Conservation (phyloP, 2,113 vertebrate genomes). For the Entomyzon cyanotis region DNA sequence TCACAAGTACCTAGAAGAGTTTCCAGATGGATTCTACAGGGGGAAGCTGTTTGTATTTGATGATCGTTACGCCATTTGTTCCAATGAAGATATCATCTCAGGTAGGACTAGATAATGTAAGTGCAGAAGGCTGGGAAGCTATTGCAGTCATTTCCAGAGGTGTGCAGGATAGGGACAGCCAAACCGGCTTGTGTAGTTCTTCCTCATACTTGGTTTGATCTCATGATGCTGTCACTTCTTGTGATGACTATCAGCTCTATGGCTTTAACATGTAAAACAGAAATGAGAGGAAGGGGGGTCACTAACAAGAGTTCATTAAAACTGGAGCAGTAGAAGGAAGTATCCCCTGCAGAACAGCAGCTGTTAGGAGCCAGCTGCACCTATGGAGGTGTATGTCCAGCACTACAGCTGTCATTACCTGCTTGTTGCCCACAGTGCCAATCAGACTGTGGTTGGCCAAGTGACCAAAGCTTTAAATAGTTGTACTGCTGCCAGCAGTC, state of each 20-base stretch:
- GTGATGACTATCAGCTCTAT: background rate
- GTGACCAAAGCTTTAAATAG: background rate
- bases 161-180: background rate
- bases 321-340: background rate
- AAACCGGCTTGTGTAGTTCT: background rate
- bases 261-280: background rate
- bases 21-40: constrained; percentile 92
- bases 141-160: background rate
- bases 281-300: background rate
- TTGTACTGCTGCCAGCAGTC: background rate
- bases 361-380: background rate
- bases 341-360: background rate
- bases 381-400: background rate
- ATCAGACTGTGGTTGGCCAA: background rate
- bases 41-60: constrained; percentile 98
- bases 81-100: constrained; percentile 86
- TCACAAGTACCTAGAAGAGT: constrained; percentile 94
- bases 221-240: background rate
- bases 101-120: constrained; percentile 71
- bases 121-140: background rate
- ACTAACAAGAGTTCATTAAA: background rate
- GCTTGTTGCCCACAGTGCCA: background rate
- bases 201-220: background rate
- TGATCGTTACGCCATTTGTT: constrained; percentile 90
- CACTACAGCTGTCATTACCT: background rate